Conservation (phyloP, 2,113 vertebrate genomes). For the Malurus alboscapulatus region DNA sequence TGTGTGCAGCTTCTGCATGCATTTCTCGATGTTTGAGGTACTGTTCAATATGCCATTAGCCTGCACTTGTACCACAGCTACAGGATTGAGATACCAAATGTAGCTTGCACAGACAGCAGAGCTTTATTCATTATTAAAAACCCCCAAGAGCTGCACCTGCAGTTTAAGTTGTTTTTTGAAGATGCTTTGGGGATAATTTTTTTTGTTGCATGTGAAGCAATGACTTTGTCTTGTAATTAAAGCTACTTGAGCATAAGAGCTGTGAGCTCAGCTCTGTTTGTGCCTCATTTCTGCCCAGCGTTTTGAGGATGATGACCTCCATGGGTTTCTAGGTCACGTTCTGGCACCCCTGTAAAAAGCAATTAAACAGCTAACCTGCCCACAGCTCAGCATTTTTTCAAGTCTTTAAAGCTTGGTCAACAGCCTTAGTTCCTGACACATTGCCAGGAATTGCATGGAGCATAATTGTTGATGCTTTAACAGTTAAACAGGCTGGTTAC, state of each 20-base stretch:
- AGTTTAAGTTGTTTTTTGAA: background rate
- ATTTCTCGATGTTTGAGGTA: background rate
- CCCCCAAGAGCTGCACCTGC: background rate
- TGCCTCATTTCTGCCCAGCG: background rate
- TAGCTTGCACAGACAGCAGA: background rate
- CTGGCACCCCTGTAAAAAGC: background rate
- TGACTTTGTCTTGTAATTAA: background rate
- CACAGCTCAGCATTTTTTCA: background rate
- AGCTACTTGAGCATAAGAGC: background rate
- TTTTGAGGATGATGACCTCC: background rate
- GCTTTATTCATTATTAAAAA: background rate
- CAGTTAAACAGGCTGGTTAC: background rate
- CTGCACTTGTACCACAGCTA: background rate
- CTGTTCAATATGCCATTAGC: background rate
- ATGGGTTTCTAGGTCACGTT: background rate
- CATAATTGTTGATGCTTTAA: background rate
- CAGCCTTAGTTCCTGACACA: background rate
- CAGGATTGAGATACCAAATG: background rate
- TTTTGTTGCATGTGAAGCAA: background rate
- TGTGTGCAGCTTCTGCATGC: background rate
- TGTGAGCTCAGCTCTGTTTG: background rate
- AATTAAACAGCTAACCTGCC: constrained; percentile 12
- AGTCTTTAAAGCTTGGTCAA: background rate
- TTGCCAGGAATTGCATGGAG: background rate
- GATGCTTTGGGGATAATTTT: background rate